A percentile compares a stretch with the other conserved stretches of the same genome.
Conservation (phyloP, 2,797 vertebrate species). For the Mus spretus region DNA sequence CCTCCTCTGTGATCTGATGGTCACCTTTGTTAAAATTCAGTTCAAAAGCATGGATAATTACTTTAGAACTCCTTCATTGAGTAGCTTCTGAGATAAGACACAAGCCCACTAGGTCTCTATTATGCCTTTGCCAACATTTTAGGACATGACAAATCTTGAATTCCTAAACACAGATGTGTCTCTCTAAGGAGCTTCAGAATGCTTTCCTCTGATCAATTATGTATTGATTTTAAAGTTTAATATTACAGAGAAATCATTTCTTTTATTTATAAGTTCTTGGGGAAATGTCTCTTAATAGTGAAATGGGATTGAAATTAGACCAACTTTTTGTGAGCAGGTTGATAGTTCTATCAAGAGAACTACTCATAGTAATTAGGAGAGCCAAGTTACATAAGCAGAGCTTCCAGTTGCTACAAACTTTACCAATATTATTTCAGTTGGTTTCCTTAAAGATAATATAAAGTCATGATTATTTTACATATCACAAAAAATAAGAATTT, state of each 20-base stretch:
- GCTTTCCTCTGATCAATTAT: conserved; percentile 56
- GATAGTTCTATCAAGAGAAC: not conserved
- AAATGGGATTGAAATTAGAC: conserved; percentile 20
- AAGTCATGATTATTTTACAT: conserved; percentile 33
- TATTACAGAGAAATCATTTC: conserved; percentile 3
- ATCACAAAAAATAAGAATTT: conserved; percentile 25
- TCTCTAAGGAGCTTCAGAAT: not conserved
- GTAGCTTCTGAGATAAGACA: not conserved
- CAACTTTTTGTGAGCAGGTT: conserved; percentile 48
- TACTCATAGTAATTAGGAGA: conserved; percentile 7
- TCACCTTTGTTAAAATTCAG: not conserved
- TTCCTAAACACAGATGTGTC: not conserved
- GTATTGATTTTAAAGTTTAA: conserved; percentile 49
- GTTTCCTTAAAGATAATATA: conserved; percentile 8
- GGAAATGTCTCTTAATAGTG: not conserved
- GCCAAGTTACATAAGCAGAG: not conserved
- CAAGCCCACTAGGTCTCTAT: not conserved
- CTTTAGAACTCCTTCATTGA: not conserved
- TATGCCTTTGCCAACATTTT: not conserved
- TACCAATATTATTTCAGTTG: conserved; percentile 34
- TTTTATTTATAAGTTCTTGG: conserved; percentile 56
- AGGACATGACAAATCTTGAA: not conserved
- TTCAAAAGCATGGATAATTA: not conserved
- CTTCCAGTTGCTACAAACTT: not conserved
- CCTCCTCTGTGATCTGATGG: not conserved